Conservation (phyloP, 2,113 vertebrate genomes). For the Prietella phreatophila region DNA sequence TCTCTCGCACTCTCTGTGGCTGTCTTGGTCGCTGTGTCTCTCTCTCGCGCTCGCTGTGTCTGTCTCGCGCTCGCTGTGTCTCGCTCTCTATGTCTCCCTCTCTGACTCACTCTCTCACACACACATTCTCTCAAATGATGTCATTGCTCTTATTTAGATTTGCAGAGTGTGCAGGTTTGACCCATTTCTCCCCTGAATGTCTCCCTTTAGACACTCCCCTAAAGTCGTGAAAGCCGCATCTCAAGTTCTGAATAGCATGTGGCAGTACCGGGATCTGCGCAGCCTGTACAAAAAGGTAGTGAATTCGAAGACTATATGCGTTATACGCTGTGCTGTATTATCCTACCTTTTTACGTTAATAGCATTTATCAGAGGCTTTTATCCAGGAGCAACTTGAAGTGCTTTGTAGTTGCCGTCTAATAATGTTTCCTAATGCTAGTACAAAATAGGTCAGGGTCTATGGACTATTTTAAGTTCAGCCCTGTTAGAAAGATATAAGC, state of each 20-base stretch:
- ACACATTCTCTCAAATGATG: neutral
- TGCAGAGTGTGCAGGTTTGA: neutral
- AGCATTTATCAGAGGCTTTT: neutral
- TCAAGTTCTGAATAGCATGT: slow-evolving; percentile 99
- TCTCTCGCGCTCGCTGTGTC: neutral
- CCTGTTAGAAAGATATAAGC: neutral
- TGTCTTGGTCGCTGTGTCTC: too few relatives aligned
- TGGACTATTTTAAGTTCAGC: neutral
- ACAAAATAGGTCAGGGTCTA: neutral
- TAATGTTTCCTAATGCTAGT: neutral
- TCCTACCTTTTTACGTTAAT: neutral
- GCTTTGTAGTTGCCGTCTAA: neutral
- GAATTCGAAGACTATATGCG: neutral
- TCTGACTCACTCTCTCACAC: neutral
- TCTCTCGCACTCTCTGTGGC: too few relatives aligned
- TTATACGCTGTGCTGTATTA: neutral
- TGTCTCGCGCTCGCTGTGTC: neutral
- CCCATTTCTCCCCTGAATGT: slow-evolving; percentile 35
- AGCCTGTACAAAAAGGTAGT: slow-evolving; percentile 99
- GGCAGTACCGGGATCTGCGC: slow-evolving; percentile 98
- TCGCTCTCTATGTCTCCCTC: neutral
- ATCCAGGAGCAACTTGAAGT: neutral
- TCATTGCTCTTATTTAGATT: neutral
- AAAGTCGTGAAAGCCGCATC: slow-evolving; percentile 99
- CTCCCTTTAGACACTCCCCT: slow-evolving; percentile 88